A percentile compares a stretch with the other conserved stretches of the same genome.
Conservation (phyloP, 2,113 vertebrate genomes). For the Sphyrna mokarran region DNA sequence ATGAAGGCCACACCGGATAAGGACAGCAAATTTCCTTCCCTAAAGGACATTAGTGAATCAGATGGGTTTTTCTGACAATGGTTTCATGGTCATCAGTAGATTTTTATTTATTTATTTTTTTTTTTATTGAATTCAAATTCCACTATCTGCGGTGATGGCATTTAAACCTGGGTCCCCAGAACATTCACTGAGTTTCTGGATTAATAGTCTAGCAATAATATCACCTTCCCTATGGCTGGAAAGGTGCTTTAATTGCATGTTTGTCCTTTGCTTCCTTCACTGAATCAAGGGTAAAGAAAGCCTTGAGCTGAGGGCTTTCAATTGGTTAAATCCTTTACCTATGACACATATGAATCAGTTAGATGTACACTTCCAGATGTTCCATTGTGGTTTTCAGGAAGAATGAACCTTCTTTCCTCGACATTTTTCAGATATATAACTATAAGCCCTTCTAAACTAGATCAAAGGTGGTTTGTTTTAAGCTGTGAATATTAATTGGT, state of each 20-base stretch:
- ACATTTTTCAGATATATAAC: slow-evolving; percentile 19
- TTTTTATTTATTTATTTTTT: too few relatives aligned
- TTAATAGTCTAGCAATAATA: too few relatives aligned
- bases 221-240: background rate
- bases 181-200: too few relatives aligned
- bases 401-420: background rate
- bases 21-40: too few relatives aligned
- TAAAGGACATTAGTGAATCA: too few relatives aligned
- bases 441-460: background rate
- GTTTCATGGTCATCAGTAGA: too few relatives aligned
- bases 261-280: background rate
- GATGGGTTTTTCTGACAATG: too few relatives aligned
- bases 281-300: background rate
- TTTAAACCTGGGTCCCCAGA: too few relatives aligned
- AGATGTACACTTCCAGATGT: background rate
- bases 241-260: background rate
- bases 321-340: background rate
- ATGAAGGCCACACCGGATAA: too few relatives aligned
- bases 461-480: slow-evolving; percentile 16
- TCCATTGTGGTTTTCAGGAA: background rate
- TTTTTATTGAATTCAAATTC: too few relatives aligned
- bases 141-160: too few relatives aligned
- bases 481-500: slow-evolving; percentile 15
- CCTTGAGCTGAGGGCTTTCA: background rate
- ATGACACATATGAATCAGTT: background rate